A percentile compares a stretch with the other conserved stretches of the same genome.
These are phyloP conservation scores for Horisme vitalbata DNA, from an alignment of 2,888 invertebrate genomes.

Conservation along the genomic window DNA sequence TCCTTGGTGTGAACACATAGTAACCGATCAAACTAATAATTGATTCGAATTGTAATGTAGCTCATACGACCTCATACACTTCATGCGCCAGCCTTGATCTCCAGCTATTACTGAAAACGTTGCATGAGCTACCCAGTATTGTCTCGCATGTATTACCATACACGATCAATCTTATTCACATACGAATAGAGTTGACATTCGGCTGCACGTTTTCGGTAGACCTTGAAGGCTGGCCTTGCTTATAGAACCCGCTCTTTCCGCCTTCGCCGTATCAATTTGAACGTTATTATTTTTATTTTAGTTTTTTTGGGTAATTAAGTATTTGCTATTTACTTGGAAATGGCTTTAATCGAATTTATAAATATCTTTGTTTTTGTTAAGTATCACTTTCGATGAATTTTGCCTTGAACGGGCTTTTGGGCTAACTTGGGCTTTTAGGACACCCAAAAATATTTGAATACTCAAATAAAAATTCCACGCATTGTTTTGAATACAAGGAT, in stretches of 20 bases:
- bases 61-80: slow-evolving; percentile 39
- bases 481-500: slow-evolving; percentile 21
- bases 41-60: slow-evolving; percentile 13
- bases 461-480: slow-evolving; percentile 1
- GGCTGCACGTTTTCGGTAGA: slow-evolving; percentile 48
- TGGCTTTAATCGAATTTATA: slow-evolving; percentile 11
- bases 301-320: slow-evolving; percentile 36
- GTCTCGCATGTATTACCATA: slow-evolving; percentile 55
- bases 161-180: slow-evolving; percentile 46
- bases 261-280: slow-evolving; percentile 79
- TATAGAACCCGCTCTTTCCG: slow-evolving; percentile 74
- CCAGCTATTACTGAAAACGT: slow-evolving; percentile 78
- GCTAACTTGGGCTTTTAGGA: no score
- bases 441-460: neutral
- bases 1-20: neutral
- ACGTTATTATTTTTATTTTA: slow-evolving; percentile 68
- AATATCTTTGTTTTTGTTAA: neutral
- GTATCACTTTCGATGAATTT: no score
- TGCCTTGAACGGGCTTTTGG: no score
- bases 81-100: slow-evolving; percentile 67
- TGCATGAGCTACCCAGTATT: slow-evolving; percentile 76
- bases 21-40: neutral
- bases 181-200: slow-evolving; percentile 42
- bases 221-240: slow-evolving; percentile 77
- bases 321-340: slow-evolving; percentile 21